Evolutionary conservation across 2,888 invertebrate genomes (phyloP).

Genomic region (Buathra laborator): DNA sequence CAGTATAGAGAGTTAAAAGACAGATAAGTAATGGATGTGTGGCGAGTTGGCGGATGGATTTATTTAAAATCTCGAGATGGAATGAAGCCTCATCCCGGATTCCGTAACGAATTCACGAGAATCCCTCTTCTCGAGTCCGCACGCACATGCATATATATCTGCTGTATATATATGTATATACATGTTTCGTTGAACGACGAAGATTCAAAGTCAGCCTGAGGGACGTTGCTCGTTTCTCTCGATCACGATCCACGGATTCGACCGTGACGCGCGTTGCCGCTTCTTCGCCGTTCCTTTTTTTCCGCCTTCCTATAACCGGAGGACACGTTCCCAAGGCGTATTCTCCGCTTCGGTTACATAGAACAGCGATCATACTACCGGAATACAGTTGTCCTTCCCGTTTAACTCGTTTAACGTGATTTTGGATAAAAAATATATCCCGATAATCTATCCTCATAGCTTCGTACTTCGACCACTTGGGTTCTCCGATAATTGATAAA

Average conservation of each 20-base stretch:
- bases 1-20: conserved; percentile 47
- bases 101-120: conserved; percentile 65
- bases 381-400: conserved; percentile 76
- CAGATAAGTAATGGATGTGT: conserved; percentile 64
- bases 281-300: conserved; percentile 65
- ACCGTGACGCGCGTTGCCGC: conserved; percentile 67
- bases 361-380: conserved; percentile 40
- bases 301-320: conserved; percentile 63
- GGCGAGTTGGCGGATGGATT: conserved; percentile 59
- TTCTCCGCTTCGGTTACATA: conserved; percentile 58
- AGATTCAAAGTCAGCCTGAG: conserved; percentile 67
- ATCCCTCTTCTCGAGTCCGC: conserved; percentile 23
- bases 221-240: conserved; percentile 69
- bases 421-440: conserved; percentile 32
- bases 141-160: conserved; percentile 35
- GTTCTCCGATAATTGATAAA: neutral
- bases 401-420: conserved; percentile 78
- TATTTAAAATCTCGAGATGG: conserved; percentile 62
- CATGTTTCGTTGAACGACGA: conserved; percentile 46
- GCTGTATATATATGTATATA: conserved; percentile 13
- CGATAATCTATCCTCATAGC: neutral
- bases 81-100: conserved; percentile 56
- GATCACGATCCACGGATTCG: conserved; percentile 67
- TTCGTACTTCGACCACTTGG: neutral
- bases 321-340: conserved; percentile 79